Evolutionary conservation across 92 coral and sea anemone genomes (phyloP).

Genomic region (Montipora capitata): DNA sequence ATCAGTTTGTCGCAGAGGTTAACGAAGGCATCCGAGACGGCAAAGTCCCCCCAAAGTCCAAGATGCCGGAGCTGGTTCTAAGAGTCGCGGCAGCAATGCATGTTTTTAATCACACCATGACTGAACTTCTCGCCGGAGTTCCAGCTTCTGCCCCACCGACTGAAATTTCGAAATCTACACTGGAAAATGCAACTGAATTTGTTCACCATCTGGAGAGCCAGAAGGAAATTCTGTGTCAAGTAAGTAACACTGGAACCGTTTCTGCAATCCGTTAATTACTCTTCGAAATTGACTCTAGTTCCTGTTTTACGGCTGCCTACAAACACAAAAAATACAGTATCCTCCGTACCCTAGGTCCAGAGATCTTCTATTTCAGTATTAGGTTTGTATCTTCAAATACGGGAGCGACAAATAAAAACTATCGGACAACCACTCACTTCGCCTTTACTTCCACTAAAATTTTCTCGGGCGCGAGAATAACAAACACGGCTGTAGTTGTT

Average conservation of each 20-base stretch:
- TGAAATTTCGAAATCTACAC: conserved; percentile 47
- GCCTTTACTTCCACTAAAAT: no score
- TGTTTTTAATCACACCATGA: conserved; percentile 66
- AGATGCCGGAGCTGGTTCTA: conserved; percentile 56
- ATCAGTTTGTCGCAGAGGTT: conserved; percentile 49
- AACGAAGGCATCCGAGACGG: conserved; percentile 66
- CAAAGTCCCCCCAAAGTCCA: conserved; percentile 76
- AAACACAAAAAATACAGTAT: no score
- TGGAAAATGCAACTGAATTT: conserved; percentile 51
- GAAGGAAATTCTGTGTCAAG: conserved; percentile 47
- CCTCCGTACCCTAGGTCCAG: not conserved
- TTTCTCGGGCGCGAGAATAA: no score
- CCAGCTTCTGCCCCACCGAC: conserved; percentile 42
- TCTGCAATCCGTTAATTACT: not conserved
- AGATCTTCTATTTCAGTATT: not conserved
- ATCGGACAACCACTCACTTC: no score
- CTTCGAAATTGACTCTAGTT: not conserved
- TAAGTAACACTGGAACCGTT: not conserved
- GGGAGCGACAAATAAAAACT: no score
- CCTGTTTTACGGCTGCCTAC: no score
- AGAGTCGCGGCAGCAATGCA: conserved; percentile 55
- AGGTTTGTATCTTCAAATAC: no score
- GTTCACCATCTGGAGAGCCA: conserved; percentile 64
- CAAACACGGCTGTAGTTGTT: no score
- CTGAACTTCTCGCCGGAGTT: conserved; percentile 52